phyloP scores from a whole-genome alignment of 2,888 invertebrate species.

The Calliopum simillimum region DNA sequence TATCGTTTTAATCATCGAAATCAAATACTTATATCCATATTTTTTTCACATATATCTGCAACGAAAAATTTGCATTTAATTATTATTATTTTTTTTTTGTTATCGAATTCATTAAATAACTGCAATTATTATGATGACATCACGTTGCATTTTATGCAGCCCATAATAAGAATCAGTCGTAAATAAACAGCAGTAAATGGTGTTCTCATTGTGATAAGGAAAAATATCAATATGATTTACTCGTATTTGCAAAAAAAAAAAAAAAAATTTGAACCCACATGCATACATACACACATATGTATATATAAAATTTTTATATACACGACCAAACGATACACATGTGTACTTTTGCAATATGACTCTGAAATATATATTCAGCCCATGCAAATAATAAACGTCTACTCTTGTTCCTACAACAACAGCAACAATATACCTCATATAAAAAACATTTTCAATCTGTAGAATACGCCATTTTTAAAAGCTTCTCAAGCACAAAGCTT shows the following conservation, averaged over 20 bases:
- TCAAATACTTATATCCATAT: no score
- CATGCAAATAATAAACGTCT: slow-evolving; percentile 27
- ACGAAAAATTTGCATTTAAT: no score
- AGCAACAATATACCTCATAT: slow-evolving; percentile 39
- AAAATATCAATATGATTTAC: not conserved
- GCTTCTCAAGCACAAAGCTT: slow-evolving; percentile 23
- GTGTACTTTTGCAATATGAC: no score
- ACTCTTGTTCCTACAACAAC: slow-evolving; percentile 30
- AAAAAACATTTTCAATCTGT: slow-evolving; percentile 36
- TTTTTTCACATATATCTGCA: no score
- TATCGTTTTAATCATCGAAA: no score
- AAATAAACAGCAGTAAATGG: slow-evolving; percentile 16
- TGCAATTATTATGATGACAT: not conserved
- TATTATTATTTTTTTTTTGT: not conserved
- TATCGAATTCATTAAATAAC: slow-evolving; percentile 1
- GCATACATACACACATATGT: slow-evolving; percentile 10
- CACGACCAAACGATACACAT: slow-evolving; percentile 6
- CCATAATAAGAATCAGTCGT: slow-evolving; percentile 21
- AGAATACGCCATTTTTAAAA: slow-evolving; percentile 38
- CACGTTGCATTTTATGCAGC: not conserved
- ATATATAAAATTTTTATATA: not conserved
- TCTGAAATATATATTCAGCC: no score
- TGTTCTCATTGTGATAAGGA: slow-evolving; percentile 11
- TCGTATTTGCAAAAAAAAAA: not conserved
- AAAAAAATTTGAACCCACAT: slow-evolving; percentile 21